phyloP scores from a whole-genome alignment of 2,888 invertebrate genomes.

The Cremastinae sp. region DNA sequence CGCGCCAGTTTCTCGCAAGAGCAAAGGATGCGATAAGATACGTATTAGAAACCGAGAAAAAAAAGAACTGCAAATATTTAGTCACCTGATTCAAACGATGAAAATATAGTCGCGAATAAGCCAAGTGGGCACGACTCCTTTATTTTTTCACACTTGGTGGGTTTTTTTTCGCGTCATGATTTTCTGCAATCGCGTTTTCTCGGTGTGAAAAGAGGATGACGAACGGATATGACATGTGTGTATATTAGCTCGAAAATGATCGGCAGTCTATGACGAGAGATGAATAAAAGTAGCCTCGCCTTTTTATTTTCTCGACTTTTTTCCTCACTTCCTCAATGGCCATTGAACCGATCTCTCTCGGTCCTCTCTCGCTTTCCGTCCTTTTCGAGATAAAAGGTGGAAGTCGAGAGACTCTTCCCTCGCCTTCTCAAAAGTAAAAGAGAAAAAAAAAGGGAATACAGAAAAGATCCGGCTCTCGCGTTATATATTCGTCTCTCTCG shows the following conservation, averaged over 20 bases:
- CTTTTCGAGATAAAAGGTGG: slow-evolving; percentile 54
- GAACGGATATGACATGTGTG: slow-evolving; percentile 40
- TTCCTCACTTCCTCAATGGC: slow-evolving; percentile 51
- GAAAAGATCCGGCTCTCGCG: slow-evolving; percentile 33
- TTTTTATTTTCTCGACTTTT: slow-evolving; percentile 20
- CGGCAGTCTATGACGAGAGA: slow-evolving; percentile 32
- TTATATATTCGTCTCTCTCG: slow-evolving; percentile 38
- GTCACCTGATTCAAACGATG: background rate
- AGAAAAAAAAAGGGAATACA: slow-evolving; percentile 58
- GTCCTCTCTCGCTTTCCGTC: slow-evolving; percentile 22
- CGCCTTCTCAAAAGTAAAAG: slow-evolving; percentile 47
- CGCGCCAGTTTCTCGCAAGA: slow-evolving; percentile 21
- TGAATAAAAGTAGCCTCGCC: slow-evolving; percentile 20
- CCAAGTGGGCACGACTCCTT: no score
- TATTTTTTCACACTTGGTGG: background rate
- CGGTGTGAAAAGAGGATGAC: slow-evolving; percentile 36
- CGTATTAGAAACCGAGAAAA: slow-evolving; percentile 19
- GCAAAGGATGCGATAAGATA: slow-evolving; percentile 49
- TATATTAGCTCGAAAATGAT: slow-evolving; percentile 7
- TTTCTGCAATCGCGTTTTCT: background rate
- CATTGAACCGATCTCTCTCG: slow-evolving; percentile 58
- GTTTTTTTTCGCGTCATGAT: slow-evolving; percentile 3
- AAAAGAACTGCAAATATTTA: slow-evolving; percentile 4
- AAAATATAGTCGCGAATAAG: no score
- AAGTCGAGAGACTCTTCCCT: slow-evolving; percentile 48